A percentile compares a stretch with the other conserved stretches of the same genome.
These are phyloP conservation scores for Drosophila nr. fundita DNA, from an alignment of 2,888 invertebrate species.

Conservation along the genomic window DNA sequence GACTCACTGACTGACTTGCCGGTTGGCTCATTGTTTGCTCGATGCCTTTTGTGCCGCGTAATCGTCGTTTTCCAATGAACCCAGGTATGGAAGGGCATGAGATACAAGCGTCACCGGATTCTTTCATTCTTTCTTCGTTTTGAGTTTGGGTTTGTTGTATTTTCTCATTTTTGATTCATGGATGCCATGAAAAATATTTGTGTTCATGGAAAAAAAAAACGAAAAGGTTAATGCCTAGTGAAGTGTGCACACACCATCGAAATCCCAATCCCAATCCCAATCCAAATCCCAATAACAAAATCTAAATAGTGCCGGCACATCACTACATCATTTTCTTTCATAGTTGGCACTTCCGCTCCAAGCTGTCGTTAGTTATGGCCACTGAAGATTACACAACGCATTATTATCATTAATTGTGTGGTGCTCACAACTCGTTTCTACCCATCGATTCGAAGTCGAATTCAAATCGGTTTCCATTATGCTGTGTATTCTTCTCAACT, in stretches of 20 bases:
- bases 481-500: neutral
- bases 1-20: slow-evolving; percentile 8
- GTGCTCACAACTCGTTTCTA: slow-evolving; percentile 16
- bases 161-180: slow-evolving; percentile 68
- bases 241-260: slow-evolving; percentile 77
- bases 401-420: slow-evolving; percentile 34
- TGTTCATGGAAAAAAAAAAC: slow-evolving; percentile 61
- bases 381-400: slow-evolving; percentile 42
- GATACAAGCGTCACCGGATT: slow-evolving; percentile 75
- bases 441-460: slow-evolving; percentile 3
- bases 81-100: slow-evolving; percentile 66
- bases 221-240: slow-evolving; percentile 78
- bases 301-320: slow-evolving; percentile 38
- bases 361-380: slow-evolving; percentile 58
- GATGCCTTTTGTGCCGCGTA: slow-evolving; percentile 78
- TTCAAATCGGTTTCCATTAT: slow-evolving; percentile 10
- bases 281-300: slow-evolving; percentile 3
- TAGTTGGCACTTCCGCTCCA: slow-evolving; percentile 70
- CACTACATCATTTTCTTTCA: slow-evolving; percentile 7
- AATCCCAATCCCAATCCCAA: neutral
- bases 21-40: slow-evolving; percentile 66
- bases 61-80: slow-evolving; percentile 79
- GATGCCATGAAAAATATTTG: slow-evolving; percentile 60
- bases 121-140: slow-evolving; percentile 48
- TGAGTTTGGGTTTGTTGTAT: slow-evolving; percentile 22